phyloP scores from a whole-genome alignment of 2,888 invertebrate species.

The Theretra japonica region DNA sequence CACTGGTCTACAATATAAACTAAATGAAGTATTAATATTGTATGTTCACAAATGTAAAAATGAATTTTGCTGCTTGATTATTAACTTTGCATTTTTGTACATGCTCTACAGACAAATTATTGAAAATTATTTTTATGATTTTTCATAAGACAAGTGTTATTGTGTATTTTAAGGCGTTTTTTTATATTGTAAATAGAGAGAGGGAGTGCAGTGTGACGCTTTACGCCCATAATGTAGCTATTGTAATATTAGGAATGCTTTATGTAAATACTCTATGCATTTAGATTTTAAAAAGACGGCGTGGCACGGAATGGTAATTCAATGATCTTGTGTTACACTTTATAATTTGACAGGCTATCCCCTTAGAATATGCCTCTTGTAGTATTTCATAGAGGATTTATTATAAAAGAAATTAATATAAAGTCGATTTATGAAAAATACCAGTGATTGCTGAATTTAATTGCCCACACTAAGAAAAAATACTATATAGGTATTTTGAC shows the following conservation, averaged over 20 bases:
- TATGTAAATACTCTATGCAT: constrained; percentile 8
- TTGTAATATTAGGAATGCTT: constrained; percentile 28
- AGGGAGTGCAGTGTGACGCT: neutral
- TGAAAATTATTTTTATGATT: neutral
- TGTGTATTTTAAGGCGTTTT: constrained; percentile 1
- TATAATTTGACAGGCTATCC: neutral
- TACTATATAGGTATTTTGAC: too few relatives aligned
- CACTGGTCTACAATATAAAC: neutral
- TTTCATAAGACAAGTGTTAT: neutral
- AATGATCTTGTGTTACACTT: neutral
- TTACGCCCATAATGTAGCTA: constrained; percentile 40
- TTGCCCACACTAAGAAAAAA: too few relatives aligned
- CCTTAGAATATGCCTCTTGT: neutral
- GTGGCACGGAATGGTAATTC: neutral
- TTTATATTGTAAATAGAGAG: constrained; percentile 17
- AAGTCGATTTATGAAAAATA: too few relatives aligned
- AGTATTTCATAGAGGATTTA: neutral
- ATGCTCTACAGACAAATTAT: neutral
- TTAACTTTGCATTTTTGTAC: neutral
- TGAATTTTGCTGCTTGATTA: neutral
- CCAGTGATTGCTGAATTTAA: too few relatives aligned
- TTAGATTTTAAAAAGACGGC: neutral
- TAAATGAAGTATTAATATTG: neutral
- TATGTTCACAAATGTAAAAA: neutral
- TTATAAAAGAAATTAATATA: too few relatives aligned